A percentile compares a stretch with the other conserved stretches of the same genome.
phyloP scores from a whole-genome alignment of 2,888 invertebrate genomes.

The Ectobius pallidus region DNA sequence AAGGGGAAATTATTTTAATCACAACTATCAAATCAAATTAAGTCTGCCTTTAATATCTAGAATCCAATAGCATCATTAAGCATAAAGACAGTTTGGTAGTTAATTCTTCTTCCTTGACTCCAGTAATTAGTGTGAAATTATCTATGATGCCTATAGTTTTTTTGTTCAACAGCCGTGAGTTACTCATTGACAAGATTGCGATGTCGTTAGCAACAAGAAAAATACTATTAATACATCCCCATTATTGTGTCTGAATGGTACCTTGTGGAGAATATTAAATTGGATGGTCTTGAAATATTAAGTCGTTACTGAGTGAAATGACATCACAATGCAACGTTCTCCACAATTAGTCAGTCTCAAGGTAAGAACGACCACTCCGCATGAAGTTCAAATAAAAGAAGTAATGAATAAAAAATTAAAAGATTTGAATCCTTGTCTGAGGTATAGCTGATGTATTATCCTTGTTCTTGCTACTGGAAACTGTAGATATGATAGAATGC shows the following conservation, averaged over 20 bases:
- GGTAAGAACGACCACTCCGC: too few relatives aligned
- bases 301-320: too few relatives aligned
- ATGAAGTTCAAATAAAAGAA: too few relatives aligned
- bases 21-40: constrained; percentile 1
- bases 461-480: too few relatives aligned
- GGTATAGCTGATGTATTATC: too few relatives aligned
- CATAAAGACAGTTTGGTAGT: neutral
- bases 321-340: neutral
- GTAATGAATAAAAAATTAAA: too few relatives aligned
- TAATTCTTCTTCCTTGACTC: neutral
- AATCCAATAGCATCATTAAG: neutral
- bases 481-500: too few relatives aligned
- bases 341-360: too few relatives aligned
- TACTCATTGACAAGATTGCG: neutral
- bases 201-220: neutral
- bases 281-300: too few relatives aligned
- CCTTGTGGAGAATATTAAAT: neutral
- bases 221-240: too few relatives aligned
- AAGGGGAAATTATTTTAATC: neutral
- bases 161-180: neutral
- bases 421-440: too few relatives aligned
- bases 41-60: neutral
- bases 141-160: neutral
- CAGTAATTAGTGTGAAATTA: neutral
- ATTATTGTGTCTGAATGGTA: neutral